Conservation (phyloP, 2,888 invertebrate genomes). For the Agonum fuliginosum region DNA sequence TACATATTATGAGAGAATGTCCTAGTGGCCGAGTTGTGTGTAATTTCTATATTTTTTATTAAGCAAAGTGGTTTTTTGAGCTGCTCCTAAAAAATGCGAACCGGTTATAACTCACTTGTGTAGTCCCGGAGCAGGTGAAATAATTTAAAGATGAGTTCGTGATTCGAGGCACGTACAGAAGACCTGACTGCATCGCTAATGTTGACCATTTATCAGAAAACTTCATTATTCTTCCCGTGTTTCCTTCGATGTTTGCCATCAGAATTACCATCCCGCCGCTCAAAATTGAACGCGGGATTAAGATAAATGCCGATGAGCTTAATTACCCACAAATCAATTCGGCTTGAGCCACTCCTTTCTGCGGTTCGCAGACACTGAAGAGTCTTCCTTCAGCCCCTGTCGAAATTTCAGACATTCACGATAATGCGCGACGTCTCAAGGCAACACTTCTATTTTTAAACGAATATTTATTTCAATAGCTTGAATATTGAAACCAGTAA, state of each 20-base stretch:
- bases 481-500: too few species aligned
- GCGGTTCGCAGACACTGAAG: too few species aligned
- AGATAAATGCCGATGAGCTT: conserved; percentile 53
- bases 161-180: conserved; percentile 53
- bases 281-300: conserved; percentile 47
- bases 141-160: conserved; percentile 58
- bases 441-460: too few species aligned
- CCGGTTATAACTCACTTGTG: conserved; percentile 52
- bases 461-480: too few species aligned
- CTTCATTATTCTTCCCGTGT: conserved; percentile 59
- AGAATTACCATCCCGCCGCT: conserved; percentile 46
- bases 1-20: background rate
- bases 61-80: conserved; percentile 37
- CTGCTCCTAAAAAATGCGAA: conserved; percentile 41
- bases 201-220: conserved; percentile 59
- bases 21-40: background rate
- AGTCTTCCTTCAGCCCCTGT: too few species aligned
- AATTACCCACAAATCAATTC: conserved; percentile 57
- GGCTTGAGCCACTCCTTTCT: background rate
- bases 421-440: too few species aligned
- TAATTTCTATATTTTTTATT: conserved; percentile 48
- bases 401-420: too few species aligned
- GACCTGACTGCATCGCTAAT: conserved; percentile 59
- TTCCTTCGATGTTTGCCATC: conserved; percentile 56
- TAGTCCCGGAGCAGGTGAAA: conserved; percentile 54